Conservation (phyloP, 2,888 invertebrate species). For the Conistra vaccinii region DNA sequence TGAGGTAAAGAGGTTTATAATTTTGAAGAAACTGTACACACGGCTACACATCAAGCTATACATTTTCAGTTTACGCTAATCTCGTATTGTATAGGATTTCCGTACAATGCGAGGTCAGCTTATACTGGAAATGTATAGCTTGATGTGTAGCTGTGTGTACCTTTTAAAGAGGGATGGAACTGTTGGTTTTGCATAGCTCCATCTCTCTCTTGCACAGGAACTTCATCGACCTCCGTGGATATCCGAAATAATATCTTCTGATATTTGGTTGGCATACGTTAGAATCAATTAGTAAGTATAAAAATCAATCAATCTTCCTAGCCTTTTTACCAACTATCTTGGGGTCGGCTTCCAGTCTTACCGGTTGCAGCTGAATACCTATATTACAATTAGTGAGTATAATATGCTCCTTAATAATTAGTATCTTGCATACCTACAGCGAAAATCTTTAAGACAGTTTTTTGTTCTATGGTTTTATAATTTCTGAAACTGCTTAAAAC, state of each 20-base stretch:
- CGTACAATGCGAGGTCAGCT: too few relatives aligned
- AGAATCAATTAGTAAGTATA: not conserved
- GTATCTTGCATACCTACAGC: too few relatives aligned
- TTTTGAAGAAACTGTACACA: too few relatives aligned
- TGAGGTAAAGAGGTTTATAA: constrained; percentile 68
- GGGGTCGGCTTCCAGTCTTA: too few relatives aligned
- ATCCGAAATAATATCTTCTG: not conserved
- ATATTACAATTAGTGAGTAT: not conserved
- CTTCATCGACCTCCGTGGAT: not conserved
- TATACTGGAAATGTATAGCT: too few relatives aligned
- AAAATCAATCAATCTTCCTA: too few relatives aligned
- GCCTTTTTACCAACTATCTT: too few relatives aligned
- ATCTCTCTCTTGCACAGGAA: not conserved
- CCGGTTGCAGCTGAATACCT: too few relatives aligned
- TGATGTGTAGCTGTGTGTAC: too few relatives aligned
- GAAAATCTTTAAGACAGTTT: not conserved
- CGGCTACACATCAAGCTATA: too few relatives aligned
- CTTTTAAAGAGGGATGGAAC: not conserved
- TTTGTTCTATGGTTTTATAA: not conserved
- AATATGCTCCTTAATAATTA: not conserved
- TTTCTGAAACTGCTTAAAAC: not conserved
- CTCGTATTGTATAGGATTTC: too few relatives aligned
- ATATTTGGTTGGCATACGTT: not conserved
- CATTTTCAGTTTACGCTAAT: too few relatives aligned
- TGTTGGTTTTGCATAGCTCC: not conserved